Evolutionary conservation across 2,888 invertebrate species (phyloP).

Genomic region (Sussaba pulchella): DNA sequence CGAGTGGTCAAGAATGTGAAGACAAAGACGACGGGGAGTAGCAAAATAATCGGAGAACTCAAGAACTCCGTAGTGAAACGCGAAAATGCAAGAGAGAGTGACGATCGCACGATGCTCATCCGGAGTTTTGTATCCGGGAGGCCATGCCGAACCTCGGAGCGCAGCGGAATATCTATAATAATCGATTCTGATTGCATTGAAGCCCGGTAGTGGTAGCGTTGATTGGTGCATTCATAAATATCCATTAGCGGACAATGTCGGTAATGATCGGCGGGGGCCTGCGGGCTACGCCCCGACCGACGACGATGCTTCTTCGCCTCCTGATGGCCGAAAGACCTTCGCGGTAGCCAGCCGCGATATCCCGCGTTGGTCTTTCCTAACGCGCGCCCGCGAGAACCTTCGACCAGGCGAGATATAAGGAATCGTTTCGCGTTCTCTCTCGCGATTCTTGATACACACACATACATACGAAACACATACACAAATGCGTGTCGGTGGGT

Average conservation of each 20-base stretch:
- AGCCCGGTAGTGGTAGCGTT: slow-evolving; percentile 83
- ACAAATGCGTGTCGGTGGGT: slow-evolving; percentile 14
- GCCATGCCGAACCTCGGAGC: slow-evolving; percentile 20
- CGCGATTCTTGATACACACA: slow-evolving; percentile 19
- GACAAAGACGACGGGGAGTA: background rate
- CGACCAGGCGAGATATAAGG: slow-evolving; percentile 79
- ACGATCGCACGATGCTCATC: slow-evolving; percentile 9
- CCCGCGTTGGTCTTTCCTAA: slow-evolving; percentile 42
- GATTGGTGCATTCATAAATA: slow-evolving; percentile 84
- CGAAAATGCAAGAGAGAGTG: slow-evolving; percentile 33
- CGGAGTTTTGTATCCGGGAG: slow-evolving; percentile 16
- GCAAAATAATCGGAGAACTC: background rate
- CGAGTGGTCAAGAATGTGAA: slow-evolving; percentile 21
- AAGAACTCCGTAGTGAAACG: background rate
- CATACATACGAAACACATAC: slow-evolving; percentile 6
- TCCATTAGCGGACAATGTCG: slow-evolving; percentile 84
- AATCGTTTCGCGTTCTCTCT: slow-evolving; percentile 60
- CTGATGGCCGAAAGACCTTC: slow-evolving; percentile 43
- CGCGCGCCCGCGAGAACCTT: slow-evolving; percentile 46
- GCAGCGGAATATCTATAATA: slow-evolving; percentile 79
- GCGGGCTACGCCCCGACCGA: slow-evolving; percentile 80
- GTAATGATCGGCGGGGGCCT: slow-evolving; percentile 81
- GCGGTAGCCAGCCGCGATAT: slow-evolving; percentile 55
- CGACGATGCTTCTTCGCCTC: slow-evolving; percentile 62
- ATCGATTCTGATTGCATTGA: slow-evolving; percentile 84